Conservation (phyloP, 64 coral and sea anemone genomes). For the Montipora capricornis region DNA sequence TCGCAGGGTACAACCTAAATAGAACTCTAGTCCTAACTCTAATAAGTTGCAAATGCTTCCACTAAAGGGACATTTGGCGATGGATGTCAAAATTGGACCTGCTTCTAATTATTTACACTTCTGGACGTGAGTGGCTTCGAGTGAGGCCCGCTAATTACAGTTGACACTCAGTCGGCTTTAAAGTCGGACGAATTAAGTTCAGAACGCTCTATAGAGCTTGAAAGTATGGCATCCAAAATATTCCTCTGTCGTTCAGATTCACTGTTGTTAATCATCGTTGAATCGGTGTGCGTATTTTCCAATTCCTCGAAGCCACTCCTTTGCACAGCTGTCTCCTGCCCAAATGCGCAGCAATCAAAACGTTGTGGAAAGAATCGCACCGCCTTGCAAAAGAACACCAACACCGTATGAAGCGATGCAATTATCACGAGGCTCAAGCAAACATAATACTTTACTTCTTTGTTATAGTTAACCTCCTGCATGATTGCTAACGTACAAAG, state of each 20-base stretch:
- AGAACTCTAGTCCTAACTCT: too few species aligned
- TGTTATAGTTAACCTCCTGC: conserved; percentile 23
- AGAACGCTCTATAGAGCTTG: background rate
- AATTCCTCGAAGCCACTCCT: conserved; percentile 20
- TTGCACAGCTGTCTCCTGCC: too few species aligned
- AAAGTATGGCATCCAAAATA: conserved; percentile 55
- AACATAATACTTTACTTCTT: background rate
- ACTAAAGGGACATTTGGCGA: too few species aligned
- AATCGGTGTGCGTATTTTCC: conserved; percentile 33
- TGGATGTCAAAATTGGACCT: too few species aligned
- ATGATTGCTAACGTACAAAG: conserved; percentile 58
- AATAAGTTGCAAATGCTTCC: too few species aligned
- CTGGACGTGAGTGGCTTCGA: too few species aligned
- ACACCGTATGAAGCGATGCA: conserved; percentile 45
- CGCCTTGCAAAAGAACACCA: conserved; percentile 31
- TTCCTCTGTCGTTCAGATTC: conserved; percentile 41
- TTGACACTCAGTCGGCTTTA: background rate
- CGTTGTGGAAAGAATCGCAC: conserved; percentile 41
- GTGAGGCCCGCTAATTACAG: background rate
- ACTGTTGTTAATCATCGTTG: background rate
- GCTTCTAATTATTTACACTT: too few species aligned
- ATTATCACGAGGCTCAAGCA: conserved; percentile 12
- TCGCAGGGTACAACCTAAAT: too few species aligned
- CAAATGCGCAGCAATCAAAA: background rate
- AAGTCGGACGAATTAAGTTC: background rate